Base-by-base conservation (phyloP, 2,797 vertebrate species). In the Sebastes oblongus region DNA sequence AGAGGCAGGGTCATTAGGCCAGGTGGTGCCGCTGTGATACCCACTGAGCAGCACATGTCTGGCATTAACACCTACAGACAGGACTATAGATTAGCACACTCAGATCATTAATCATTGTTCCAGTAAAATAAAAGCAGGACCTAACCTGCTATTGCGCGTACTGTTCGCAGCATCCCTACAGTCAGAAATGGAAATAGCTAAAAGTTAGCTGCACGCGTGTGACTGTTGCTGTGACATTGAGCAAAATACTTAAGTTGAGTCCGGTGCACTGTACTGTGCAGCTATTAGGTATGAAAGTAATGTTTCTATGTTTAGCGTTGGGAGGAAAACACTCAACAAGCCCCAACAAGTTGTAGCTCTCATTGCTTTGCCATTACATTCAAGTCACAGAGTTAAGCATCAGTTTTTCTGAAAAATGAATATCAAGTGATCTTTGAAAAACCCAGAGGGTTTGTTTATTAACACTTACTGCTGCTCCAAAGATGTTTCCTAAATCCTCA, bases 1-100 rank as follows among this genome's bases (percentile, higher is more conserved):
- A 94, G 79, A 93, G 90, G 85, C 82, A 78, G 90, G 93, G 92
- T 91, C 88, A 92, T 94, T 94, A 91, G 91, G 85, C 90, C 87
- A 94, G 88, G 89, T 90, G 93, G 90, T 87, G 92, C 85, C 60
- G 62, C 90, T 89, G 86, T 22, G 88, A 86, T 72, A 20, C 93
- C 91, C 83, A 75, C 93, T 78, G 92, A 89, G 94, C 84, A 90
- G 90, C 96, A 96, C 93, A 95, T 95, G 95, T 94, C 83, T 90
- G 84, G 72, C 77, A 89, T 95, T 94, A 89, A 75, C 84, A 87
- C 91, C 90, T 81, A 85, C 87, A 88, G 89, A 68, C 87, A 81
- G 32, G 60, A 77, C 75, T 77, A 85, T 86, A 91, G 88, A 91
- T 91, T 73, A 86, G 75, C 73, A 66, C 56, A 42, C 74, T 77